phyloP scores from a whole-genome alignment of 2,888 invertebrate species.

The Rhamphomyia laevipes region DNA sequence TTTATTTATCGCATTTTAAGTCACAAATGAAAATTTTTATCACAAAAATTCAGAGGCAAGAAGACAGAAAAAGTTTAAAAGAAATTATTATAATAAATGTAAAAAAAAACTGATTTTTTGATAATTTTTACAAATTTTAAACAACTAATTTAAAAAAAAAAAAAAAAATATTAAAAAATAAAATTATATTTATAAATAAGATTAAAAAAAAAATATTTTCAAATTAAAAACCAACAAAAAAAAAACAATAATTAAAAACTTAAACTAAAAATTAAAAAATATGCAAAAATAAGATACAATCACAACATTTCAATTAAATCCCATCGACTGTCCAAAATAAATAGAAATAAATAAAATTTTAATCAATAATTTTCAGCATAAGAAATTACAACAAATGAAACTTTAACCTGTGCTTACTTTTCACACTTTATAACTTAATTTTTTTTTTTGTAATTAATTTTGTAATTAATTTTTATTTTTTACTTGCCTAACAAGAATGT shows the following conservation, averaged over 20 bases:
- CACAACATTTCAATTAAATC: constrained; percentile 7
- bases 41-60: constrained; percentile 11
- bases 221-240: constrained; percentile 11
- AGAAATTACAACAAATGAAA: too few relatives aligned
- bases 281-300: constrained; percentile 11
- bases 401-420: too few relatives aligned
- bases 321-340: too few relatives aligned
- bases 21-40: constrained; percentile 9
- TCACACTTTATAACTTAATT: too few relatives aligned
- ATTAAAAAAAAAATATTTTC: constrained; percentile 9
- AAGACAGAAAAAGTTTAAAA: constrained; percentile 17
- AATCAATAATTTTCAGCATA: too few relatives aligned
- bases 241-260: constrained; percentile 5
- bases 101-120: constrained; percentile 15
- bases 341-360: too few relatives aligned
- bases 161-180: constrained; percentile 9
- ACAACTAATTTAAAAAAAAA: constrained; percentile 5
- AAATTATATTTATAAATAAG: constrained; percentile 2
- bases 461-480: too few relatives aligned
- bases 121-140: constrained; percentile 17
- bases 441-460: too few relatives aligned
- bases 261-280: too few relatives aligned
- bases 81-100: constrained; percentile 15
- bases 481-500: too few relatives aligned
- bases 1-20: not conserved